Evolutionary conservation across 2,797 vertebrate species (phyloP).

Genomic region (Falco berigora): DNA sequence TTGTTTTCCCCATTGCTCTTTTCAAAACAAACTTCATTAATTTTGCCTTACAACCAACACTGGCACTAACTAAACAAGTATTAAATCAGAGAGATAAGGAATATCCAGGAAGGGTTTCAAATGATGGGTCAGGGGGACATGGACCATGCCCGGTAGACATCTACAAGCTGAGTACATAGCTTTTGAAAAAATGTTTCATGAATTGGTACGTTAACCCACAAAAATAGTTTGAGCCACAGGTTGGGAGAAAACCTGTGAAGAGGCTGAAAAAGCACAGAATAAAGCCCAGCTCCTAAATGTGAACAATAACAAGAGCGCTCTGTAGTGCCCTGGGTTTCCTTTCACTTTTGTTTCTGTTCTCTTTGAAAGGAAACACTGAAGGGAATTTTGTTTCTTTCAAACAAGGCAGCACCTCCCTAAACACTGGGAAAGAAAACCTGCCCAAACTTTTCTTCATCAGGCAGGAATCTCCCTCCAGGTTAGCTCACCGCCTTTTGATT

Average conservation of each 20-base stretch:
- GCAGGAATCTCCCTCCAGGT: not conserved
- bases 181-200: not conserved
- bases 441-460: not conserved
- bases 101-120: not conserved
- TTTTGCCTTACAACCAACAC: not conserved
- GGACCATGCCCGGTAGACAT: not conserved
- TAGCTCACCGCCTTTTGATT: not conserved
- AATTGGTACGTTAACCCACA: not conserved
- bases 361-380: not conserved
- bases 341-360: conserved; percentile 38
- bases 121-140: not conserved
- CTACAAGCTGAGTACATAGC: not conserved
- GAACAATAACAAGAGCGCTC: not conserved
- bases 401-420: not conserved
- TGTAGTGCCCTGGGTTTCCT: not conserved
- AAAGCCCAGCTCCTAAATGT: not conserved
- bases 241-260: not conserved
- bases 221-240: not conserved
- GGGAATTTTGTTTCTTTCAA: not conserved
- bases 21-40: not conserved
- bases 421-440: not conserved
- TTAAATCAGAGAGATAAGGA: not conserved
- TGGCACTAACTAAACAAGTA: not conserved
- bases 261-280: not conserved
- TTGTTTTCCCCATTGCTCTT: not conserved